Percentiles rank a stretch among this genome's conserved stretches.
Evolutionary conservation across 2,113 vertebrate species (phyloP).

Genomic region (Conger conger): DNA sequence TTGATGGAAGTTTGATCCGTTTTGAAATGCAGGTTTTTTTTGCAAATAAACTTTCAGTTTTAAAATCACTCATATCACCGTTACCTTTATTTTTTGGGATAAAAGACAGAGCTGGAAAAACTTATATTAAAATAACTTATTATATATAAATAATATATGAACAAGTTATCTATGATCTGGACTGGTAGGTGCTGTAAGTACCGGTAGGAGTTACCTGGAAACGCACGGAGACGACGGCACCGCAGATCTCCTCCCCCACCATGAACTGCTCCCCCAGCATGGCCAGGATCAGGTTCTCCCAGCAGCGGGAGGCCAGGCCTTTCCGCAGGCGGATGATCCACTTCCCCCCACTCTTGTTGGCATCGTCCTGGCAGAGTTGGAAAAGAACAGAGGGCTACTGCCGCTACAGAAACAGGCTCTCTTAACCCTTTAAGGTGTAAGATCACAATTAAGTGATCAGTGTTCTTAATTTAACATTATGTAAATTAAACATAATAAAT

Average conservation of each 20-base stretch:
- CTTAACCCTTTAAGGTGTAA: background rate
- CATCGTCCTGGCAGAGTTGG: constrained; percentile 66
- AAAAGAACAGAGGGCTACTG: background rate
- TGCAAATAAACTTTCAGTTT: no score
- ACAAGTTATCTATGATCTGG: no score
- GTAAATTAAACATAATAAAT: no score
- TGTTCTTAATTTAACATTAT: background rate
- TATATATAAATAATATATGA: no score
- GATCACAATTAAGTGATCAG: background rate
- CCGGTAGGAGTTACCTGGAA: constrained; percentile 71
- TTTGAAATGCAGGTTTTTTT: no score
- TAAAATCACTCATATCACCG: no score
- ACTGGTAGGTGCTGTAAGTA: background rate
- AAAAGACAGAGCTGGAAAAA: no score
- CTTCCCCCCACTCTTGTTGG: constrained; percentile 80
- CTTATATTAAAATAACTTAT: no score
- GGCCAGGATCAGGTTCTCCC: constrained; percentile 81
- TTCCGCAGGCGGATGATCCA: constrained; percentile 81
- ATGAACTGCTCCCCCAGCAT: constrained; percentile 83
- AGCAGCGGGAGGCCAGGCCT: constrained; percentile 77
- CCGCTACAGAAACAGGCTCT: no score
- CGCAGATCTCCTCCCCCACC: constrained; percentile 82
- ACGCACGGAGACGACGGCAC: constrained; percentile 77
- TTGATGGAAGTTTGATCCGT: no score
- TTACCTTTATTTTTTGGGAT: no score